These are phyloP conservation scores for Knipowitschia caucasica DNA, from an alignment of 2,797 vertebrate species.

Conservation along the genomic window DNA sequence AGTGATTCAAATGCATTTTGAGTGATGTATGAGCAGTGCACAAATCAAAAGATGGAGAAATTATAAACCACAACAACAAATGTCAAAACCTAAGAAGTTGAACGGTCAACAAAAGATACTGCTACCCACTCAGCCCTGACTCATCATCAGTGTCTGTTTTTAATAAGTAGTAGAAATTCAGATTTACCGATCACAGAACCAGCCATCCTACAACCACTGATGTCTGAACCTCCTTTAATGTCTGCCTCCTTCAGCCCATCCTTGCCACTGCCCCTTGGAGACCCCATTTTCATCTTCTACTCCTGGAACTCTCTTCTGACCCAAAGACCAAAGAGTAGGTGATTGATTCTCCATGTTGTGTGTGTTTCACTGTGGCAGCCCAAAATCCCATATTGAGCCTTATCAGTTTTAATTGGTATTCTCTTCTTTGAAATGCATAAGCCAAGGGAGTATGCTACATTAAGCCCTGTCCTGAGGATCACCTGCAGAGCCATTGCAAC, in stretches of 20 bases:
- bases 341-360: slow-evolving; percentile 67
- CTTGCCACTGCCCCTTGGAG: slow-evolving; percentile 16
- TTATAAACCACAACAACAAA: too few species aligned
- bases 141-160: slow-evolving; percentile 22
- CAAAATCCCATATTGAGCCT: slow-evolving; percentile 71
- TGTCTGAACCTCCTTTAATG: slow-evolving; percentile 33
- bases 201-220: slow-evolving; percentile 34
- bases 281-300: slow-evolving; percentile 43
- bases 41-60: too few species aligned
- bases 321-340: slow-evolving; percentile 23
- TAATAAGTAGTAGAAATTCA: slow-evolving; percentile 34
- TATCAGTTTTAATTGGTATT: slow-evolving; percentile 76
- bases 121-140: too few species aligned
- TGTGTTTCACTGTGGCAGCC: slow-evolving; percentile 55
- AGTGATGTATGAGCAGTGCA: too few species aligned
- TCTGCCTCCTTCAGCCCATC: slow-evolving; percentile 19
- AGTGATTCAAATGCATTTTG: too few species aligned
- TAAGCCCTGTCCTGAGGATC: slow-evolving; percentile 68
- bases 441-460: slow-evolving; percentile 52
- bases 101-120: too few species aligned
- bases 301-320: slow-evolving; percentile 44
- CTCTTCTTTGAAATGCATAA: slow-evolving; percentile 74
- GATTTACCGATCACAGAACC: slow-evolving; percentile 44
- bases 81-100: too few species aligned
- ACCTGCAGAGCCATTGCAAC: slow-evolving; percentile 46